A percentile compares a stretch with the other conserved stretches of the same genome.
Evolutionary conservation across 64 coral and sea anemone species (phyloP).

Genomic region (Trachythela sp.): DNA sequence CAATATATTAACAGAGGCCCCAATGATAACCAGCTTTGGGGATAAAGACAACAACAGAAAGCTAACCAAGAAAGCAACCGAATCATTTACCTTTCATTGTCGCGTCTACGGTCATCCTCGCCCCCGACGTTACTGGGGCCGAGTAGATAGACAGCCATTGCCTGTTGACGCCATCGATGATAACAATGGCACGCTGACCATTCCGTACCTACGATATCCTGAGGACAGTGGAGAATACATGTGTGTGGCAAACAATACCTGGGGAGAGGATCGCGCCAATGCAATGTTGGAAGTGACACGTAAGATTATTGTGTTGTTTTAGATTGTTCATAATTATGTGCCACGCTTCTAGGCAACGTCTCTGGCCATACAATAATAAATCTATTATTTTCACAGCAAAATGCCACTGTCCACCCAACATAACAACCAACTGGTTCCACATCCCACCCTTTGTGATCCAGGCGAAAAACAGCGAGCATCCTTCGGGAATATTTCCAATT

Average conservation of each 20-base stretch:
- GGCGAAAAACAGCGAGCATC: not conserved
- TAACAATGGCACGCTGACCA: constrained; percentile 12
- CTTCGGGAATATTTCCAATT: not conserved
- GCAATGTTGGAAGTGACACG: not conserved
- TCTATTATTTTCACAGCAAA: not conserved
- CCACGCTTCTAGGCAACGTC: not conserved
- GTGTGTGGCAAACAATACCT: constrained; percentile 5
- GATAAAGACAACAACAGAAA: not conserved
- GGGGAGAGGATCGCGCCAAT: not conserved
- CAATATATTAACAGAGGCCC: not conserved
- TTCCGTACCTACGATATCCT: not conserved
- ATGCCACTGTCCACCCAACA: not conserved
- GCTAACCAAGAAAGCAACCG: not conserved
- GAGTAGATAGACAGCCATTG: not conserved
- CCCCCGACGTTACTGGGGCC: not conserved
- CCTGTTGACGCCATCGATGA: constrained; percentile 3
- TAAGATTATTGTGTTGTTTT: not conserved
- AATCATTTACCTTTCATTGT: constrained; percentile 5
- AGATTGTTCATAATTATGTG: too few species aligned
- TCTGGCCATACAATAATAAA: not conserved
- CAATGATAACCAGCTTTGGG: not conserved
- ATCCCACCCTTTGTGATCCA: not conserved
- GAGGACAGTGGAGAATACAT: not conserved
- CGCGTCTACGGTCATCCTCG: not conserved
- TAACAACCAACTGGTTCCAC: not conserved